Evolutionary conservation across 2,888 invertebrate genomes (phyloP).

Genomic region (Brachypterus glaber): DNA sequence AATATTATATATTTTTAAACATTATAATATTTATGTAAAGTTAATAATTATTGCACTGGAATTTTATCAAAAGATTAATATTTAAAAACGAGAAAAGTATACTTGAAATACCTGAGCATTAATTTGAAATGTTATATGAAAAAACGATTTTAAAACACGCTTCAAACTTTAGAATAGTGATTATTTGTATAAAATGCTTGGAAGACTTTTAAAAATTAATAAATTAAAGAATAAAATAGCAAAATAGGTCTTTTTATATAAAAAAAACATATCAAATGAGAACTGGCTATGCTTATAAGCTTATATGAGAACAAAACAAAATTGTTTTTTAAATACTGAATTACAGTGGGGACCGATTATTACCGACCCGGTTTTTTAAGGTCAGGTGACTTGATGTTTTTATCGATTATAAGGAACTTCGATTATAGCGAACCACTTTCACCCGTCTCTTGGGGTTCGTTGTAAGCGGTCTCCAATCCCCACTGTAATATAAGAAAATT

Average conservation of each 20-base stretch:
- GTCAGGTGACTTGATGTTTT: background rate
- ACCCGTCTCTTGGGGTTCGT: no score
- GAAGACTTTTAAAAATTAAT: constrained; percentile 27
- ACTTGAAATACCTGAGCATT: constrained; percentile 32
- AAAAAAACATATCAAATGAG: background rate
- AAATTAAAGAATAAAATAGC: constrained; percentile 16
- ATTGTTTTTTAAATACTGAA: constrained; percentile 1
- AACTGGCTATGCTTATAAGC: no score
- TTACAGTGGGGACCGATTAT: no score
- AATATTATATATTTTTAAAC: no score
- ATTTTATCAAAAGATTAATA: constrained; percentile 19
- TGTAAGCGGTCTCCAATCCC: no score
- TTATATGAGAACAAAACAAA: no score
- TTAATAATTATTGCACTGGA: constrained; percentile 30
- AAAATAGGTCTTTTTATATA: no score
- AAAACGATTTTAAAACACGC: constrained; percentile 16
- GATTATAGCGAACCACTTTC: no score
- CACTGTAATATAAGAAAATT: no score
- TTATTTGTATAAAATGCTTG: constrained; percentile 21
- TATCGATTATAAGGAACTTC: no score
- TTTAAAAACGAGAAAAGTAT: constrained; percentile 28
- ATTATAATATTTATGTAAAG: constrained; percentile 6
- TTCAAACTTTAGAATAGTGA: constrained; percentile 7
- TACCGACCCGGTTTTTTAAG: no score
- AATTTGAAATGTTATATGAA: constrained; percentile 23